Percentiles rank a stretch among this genome's conserved stretches.
Conservation (phyloP, 2,797 vertebrate species). For the Linurgus olivaceus region DNA sequence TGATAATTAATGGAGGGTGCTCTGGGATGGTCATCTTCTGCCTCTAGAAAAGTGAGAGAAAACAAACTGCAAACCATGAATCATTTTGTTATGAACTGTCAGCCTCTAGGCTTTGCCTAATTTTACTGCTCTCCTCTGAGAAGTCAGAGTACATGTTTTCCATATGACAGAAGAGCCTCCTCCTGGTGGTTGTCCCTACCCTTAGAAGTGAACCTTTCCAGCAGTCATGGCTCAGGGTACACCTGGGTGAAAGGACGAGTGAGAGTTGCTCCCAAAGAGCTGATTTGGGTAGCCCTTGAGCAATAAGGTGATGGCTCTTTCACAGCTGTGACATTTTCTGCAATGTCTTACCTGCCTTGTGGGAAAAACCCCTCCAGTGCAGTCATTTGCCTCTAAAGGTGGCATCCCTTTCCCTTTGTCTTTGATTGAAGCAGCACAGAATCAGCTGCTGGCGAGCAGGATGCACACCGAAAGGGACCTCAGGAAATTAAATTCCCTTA, state of each 20-base stretch:
- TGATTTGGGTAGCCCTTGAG: not conserved
- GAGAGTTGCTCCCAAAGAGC: not conserved
- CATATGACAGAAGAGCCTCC: rapidly evolving
- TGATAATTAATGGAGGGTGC: not conserved
- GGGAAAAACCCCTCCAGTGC: not conserved
- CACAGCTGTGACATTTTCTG: not conserved
- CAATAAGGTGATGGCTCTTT: not conserved
- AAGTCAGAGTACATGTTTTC: not conserved
- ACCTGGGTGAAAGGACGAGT: not conserved
- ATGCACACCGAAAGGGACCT: not conserved
- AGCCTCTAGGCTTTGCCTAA: not conserved
- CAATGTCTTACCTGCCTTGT: not conserved
- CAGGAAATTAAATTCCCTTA: not conserved
- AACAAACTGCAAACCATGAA: not conserved
- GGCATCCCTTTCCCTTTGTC: not conserved
- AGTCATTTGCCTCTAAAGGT: not conserved
- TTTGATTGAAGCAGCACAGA: not conserved
- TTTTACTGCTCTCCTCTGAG: not conserved
- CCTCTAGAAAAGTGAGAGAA: not conserved
- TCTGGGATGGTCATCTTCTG: not conserved
- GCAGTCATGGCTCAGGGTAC: not conserved
- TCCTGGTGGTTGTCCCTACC: not conserved
- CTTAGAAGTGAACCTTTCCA: not conserved
- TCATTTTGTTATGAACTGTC: not conserved
- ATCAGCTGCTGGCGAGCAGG: not conserved